phyloP scores from a whole-genome alignment of 1,140 invertebrate genomes.

The Drosophila ironensis region DNA sequence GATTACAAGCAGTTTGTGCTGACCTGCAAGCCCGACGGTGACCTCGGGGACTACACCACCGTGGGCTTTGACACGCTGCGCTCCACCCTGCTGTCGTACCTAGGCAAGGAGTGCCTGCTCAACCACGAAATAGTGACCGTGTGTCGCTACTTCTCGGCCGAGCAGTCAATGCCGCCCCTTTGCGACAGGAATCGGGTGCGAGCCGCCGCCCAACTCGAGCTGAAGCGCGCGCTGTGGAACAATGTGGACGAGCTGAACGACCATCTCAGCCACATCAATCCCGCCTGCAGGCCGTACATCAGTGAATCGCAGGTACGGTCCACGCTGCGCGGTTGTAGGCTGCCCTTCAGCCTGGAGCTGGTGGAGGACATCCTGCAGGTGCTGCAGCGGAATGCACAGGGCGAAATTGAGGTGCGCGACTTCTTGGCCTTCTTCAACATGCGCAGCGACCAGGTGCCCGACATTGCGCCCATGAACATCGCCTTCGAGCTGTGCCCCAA shows the following conservation, averaged over 20 bases:
- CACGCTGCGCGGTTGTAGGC: conserved; percentile 85
- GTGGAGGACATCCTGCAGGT: conserved; percentile 87
- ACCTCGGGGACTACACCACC: conserved; percentile 39
- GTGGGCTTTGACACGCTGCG: conserved; percentile 84
- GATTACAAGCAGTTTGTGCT: conserved; percentile 89
- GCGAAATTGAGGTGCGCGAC: conserved; percentile 83
- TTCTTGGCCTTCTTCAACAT: conserved; percentile 75
- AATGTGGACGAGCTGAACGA: conserved; percentile 86
- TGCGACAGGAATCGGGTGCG: conserved; percentile 82
- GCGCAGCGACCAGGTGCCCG: conserved; percentile 57
- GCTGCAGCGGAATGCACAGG: conserved; percentile 84
- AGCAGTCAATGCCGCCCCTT: conserved; percentile 82
- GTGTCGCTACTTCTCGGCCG: conserved; percentile 85
- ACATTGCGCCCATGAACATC: conserved; percentile 75
- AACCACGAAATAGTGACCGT: conserved; percentile 91
- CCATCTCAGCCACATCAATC: conserved; percentile 86
- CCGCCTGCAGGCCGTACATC: conserved; percentile 84
- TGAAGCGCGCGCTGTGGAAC: conserved; percentile 87
- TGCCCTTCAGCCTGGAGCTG: conserved; percentile 87
- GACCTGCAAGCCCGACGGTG: conserved; percentile 84
- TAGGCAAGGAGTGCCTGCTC: conserved; percentile 86
- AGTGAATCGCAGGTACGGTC: conserved; percentile 84
- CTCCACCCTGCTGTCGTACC: conserved; percentile 83
- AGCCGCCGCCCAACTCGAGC: conserved; percentile 86
- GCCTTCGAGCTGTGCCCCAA: conserved; percentile 79